These are phyloP conservation scores for Echiichthys vipera DNA, from an alignment of 2,797 vertebrate species.

Conservation along the genomic window DNA sequence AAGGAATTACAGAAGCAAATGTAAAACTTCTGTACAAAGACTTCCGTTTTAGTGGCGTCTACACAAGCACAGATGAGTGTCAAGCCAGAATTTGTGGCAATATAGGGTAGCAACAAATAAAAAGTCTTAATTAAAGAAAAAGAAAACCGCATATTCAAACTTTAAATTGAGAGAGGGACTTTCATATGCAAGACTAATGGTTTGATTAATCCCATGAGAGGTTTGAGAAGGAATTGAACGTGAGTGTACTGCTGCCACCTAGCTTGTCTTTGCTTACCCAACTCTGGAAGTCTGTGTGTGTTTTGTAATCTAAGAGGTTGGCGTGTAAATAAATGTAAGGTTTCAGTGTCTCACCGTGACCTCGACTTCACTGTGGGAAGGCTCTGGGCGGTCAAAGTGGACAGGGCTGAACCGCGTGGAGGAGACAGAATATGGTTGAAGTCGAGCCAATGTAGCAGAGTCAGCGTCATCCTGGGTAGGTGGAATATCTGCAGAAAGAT, in stretches of 20 bases:
- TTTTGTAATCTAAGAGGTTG: too few species aligned
- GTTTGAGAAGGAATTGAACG: not conserved
- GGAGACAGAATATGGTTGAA: slow-evolving; percentile 64
- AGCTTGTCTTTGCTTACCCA: too few species aligned
- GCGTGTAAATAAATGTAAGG: not conserved
- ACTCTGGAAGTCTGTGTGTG: too few species aligned
- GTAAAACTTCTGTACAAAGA: not conserved
- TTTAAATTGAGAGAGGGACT: not conserved
- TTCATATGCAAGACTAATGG: not conserved
- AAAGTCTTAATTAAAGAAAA: not conserved
- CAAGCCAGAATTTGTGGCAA: not conserved
- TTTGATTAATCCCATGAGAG: not conserved
- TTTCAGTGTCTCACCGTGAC: slow-evolving; percentile 80
- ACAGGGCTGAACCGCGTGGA: slow-evolving; percentile 76
- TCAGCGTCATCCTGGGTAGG: slow-evolving; percentile 78
- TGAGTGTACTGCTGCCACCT: too few species aligned
- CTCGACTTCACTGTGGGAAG: slow-evolving; percentile 74
- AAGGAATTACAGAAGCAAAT: slow-evolving; percentile 4
- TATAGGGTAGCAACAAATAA: not conserved
- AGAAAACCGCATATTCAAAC: not conserved
- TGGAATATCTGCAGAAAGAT: slow-evolving; percentile 62
- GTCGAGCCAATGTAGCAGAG: slow-evolving; percentile 67
- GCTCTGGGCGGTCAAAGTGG: slow-evolving; percentile 77
- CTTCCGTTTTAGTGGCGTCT: not conserved
- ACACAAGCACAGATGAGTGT: not conserved